Evolutionary conservation across 2,888 invertebrate genomes (phyloP).

Genomic region (Isoperla grammatica): DNA sequence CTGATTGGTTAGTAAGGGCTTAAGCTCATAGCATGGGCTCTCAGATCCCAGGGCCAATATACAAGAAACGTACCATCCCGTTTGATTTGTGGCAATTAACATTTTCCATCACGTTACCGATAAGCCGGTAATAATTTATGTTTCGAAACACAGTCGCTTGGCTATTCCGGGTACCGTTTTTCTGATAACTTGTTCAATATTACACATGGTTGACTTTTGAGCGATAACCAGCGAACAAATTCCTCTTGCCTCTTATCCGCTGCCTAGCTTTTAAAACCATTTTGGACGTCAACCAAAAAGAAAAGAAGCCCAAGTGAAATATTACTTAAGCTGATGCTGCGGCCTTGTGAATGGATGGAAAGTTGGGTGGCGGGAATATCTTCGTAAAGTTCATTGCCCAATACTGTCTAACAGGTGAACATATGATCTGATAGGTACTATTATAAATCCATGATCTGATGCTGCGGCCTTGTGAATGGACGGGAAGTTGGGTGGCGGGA

Average conservation of each 20-base stretch:
- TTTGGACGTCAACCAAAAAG: conserved; percentile 17
- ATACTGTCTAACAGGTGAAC: too few relatives aligned
- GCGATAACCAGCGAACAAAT: conserved; percentile 1
- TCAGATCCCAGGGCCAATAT: too few relatives aligned
- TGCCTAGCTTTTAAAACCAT: neutral
- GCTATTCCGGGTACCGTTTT: neutral
- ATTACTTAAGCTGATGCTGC: neutral
- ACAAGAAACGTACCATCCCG: too few relatives aligned
- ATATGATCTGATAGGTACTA: too few relatives aligned
- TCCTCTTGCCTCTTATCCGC: neutral
- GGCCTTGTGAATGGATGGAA: neutral
- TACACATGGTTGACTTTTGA: conserved; percentile 2
- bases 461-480: neutral
- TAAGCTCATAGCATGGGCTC: too few relatives aligned
- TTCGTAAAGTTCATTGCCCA: neutral
- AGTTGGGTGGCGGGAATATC: neutral
- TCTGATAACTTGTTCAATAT: conserved; percentile 4
- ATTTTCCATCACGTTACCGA: conserved; percentile 1
- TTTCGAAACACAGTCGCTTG: neutral
- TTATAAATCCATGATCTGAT: too few relatives aligned
- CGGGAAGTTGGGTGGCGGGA: too few relatives aligned
- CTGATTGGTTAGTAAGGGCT: too few relatives aligned
- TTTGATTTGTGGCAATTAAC: conserved; percentile 6
- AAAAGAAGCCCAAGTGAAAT: conserved; percentile 1
- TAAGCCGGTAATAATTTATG: neutral